A percentile compares a stretch with the other conserved stretches of the same genome.
Conservation (phyloP, 2,113 vertebrate species). For the Megaceryle torquata region DNA sequence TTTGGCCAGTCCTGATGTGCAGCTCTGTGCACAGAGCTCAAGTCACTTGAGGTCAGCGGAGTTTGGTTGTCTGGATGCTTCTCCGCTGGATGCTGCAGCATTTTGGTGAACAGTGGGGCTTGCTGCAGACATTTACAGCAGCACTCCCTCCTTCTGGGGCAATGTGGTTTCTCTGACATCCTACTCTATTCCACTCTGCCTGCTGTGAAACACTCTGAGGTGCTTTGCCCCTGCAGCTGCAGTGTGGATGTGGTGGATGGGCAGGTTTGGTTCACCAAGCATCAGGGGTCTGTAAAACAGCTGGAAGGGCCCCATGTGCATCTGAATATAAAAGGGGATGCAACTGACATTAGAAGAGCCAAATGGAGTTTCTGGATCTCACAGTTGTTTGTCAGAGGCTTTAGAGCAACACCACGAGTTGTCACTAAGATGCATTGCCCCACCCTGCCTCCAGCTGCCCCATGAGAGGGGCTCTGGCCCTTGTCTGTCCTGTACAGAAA, state of each 20-base stretch:
- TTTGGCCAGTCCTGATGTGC: neutral
- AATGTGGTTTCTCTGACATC: neutral
- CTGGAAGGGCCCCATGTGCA: neutral
- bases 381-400: neutral
- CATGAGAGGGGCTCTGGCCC: neutral
- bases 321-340: conserved; percentile 32
- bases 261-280: neutral
- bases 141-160: neutral
- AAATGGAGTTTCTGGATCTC: conserved; percentile 10
- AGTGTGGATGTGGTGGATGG: neutral
- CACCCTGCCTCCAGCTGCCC: neutral
- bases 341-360: neutral
- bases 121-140: neutral
- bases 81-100: neutral
- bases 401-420: neutral
- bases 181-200: fast-evolving
- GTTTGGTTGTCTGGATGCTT: neutral
- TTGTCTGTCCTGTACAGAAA: neutral
- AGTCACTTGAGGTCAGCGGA: neutral
- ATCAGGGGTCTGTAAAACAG: neutral
- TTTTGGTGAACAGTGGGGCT: neutral
- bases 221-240: fast-evolving
- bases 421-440: neutral
- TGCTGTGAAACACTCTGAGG: neutral
- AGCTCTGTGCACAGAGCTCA: neutral